Evolutionary conservation across 2,113 vertebrate species (phyloP).

Genomic region (Nothoprocta perdicaria): DNA sequence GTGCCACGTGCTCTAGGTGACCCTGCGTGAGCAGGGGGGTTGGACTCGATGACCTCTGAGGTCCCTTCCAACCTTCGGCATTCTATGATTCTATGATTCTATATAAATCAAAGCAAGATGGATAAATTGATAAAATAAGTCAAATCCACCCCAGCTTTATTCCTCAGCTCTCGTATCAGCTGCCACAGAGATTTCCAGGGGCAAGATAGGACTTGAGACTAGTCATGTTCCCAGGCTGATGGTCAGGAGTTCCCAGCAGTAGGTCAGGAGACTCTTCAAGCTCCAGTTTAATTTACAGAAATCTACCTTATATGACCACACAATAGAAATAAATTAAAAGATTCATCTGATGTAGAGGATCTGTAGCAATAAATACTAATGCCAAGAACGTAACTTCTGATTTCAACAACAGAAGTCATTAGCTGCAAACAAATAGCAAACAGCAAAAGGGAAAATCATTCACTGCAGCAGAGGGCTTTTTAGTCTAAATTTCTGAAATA

Average conservation of each 20-base stretch:
- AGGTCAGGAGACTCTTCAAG: background rate
- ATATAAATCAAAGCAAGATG: background rate
- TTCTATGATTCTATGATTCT: too few relatives aligned
- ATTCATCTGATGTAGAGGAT: background rate
- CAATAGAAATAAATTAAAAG: background rate
- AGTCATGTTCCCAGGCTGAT: background rate
- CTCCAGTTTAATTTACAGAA: background rate
- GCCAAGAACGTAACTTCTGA: slow-evolving; percentile 9
- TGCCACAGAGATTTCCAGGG: background rate
- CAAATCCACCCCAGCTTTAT: background rate
- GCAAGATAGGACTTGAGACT: background rate
- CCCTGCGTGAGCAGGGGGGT: too few relatives aligned
- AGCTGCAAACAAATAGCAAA: slow-evolving; percentile 33
- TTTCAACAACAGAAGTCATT: slow-evolving; percentile 33
- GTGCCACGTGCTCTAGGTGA: too few relatives aligned
- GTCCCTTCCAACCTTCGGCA: too few relatives aligned
- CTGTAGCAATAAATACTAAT: background rate
- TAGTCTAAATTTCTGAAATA: background rate
- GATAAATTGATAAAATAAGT: background rate
- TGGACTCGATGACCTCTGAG: too few relatives aligned
- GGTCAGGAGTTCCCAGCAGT: background rate
- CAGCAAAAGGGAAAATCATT: slow-evolving; percentile 22
- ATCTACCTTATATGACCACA: background rate
- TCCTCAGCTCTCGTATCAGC: background rate
- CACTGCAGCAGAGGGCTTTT: background rate